phyloP scores from a whole-genome alignment of 2,113 vertebrate genomes.

The Nymphicus hollandicus region DNA sequence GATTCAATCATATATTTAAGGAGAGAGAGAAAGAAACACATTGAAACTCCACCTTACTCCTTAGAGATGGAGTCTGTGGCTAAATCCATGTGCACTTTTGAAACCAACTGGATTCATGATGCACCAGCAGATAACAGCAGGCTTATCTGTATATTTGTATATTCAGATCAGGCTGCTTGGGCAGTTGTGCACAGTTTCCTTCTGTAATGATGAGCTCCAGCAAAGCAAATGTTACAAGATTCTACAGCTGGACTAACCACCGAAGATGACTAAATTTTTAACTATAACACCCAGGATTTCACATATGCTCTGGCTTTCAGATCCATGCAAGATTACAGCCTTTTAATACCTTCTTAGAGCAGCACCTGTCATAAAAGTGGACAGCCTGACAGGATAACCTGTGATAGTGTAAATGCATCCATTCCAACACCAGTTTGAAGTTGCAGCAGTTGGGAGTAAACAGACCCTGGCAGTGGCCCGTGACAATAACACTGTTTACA shows the following conservation, averaged over 20 bases:
- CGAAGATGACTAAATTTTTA: background rate
- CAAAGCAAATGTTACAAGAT: background rate
- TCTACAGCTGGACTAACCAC: background rate
- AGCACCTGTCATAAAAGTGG: background rate
- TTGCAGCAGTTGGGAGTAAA: background rate
- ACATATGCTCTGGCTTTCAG: background rate
- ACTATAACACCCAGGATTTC: background rate
- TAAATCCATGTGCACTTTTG: background rate
- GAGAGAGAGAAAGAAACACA: background rate
- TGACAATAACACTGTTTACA: background rate
- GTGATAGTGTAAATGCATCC: background rate
- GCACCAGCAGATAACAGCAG: background rate
- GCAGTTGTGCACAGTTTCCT: rapidly evolving
- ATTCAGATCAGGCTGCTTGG: background rate
- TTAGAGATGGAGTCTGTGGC: background rate
- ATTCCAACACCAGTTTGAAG: background rate
- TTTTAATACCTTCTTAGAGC: background rate
- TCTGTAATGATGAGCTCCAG: background rate
- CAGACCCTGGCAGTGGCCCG: background rate
- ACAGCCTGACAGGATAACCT: background rate
- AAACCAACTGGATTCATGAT: background rate
- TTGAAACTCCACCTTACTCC: background rate
- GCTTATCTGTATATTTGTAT: background rate
- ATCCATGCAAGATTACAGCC: background rate
- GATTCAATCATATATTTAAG: background rate